These are phyloP conservation scores for Lampris incognitus DNA, from an alignment of 2,113 vertebrate genomes.

Conservation along the genomic window DNA sequence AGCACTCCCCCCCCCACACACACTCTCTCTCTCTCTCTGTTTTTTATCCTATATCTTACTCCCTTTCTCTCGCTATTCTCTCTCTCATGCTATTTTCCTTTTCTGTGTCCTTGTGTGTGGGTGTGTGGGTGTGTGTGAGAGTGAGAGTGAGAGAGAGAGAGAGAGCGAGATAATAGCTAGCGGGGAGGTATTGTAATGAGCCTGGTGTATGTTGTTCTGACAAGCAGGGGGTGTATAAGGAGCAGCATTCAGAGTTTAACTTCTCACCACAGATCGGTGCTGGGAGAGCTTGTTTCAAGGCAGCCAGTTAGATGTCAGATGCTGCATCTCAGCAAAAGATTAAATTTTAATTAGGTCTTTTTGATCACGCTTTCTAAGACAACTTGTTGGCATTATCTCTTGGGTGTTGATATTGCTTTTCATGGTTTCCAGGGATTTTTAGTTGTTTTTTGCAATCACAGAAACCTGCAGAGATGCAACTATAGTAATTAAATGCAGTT, in stretches of 20 bases:
- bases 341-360: conserved; percentile 52
- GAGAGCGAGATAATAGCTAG: conserved; percentile 36
- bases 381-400: conserved; percentile 41
- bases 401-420: conserved; percentile 11
- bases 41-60: neutral
- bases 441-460: conserved; percentile 8
- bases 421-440: conserved; percentile 22
- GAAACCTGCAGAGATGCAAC: neutral
- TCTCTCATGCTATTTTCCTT: no score
- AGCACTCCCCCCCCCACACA: neutral
- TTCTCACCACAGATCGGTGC: neutral
- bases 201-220: conserved; percentile 42
- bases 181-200: conserved; percentile 7
- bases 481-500: neutral
- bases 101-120: no score
- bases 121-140: no score
- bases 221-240: conserved; percentile 19
- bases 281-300: conserved; percentile 28
- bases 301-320: conserved; percentile 42
- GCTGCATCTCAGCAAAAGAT: conserved; percentile 30
- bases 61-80: neutral
- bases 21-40: neutral
- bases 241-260: conserved; percentile 3
- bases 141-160: conserved; percentile 5
- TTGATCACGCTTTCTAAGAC: conserved; percentile 31